These are phyloP conservation scores for Araneus ventricosus DNA, from an alignment of 1,140 invertebrate genomes.

Conservation along the genomic window DNA sequence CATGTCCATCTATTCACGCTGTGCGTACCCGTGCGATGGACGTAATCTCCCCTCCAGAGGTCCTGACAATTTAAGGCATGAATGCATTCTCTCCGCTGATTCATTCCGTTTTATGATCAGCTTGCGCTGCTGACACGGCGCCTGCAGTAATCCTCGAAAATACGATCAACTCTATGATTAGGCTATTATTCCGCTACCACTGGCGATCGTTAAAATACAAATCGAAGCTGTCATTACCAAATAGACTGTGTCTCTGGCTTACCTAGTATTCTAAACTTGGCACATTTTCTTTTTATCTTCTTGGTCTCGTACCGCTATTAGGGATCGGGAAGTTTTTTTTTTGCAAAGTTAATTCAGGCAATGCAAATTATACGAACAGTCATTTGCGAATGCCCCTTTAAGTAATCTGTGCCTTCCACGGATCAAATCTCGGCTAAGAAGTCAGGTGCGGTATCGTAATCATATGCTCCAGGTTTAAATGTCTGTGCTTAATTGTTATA, in stretches of 20 bases:
- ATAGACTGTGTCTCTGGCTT: neutral
- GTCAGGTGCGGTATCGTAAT: neutral
- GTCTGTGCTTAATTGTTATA: neutral
- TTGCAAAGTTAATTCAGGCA: neutral
- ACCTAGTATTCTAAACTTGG: neutral
- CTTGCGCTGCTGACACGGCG: neutral
- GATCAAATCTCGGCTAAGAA: neutral
- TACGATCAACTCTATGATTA: constrained; percentile 2
- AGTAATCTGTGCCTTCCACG: neutral
- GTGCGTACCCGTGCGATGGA: neutral
- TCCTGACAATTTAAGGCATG: constrained; percentile 14
- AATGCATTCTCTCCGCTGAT: neutral
- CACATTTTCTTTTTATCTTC: neutral
- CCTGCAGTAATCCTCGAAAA: neutral
- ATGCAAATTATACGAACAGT: neutral
- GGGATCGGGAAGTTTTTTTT: neutral
- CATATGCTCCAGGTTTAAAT: neutral
- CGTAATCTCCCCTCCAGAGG: neutral
- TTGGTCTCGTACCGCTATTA: neutral
- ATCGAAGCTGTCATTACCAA: neutral
- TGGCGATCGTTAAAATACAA: neutral
- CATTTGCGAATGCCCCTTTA: neutral
- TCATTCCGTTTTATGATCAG: neutral
- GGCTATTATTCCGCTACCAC: neutral
- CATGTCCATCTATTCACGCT: constrained; percentile 42